phyloP scores from a whole-genome alignment of 2,888 invertebrate species.

The Crocallis elinguaria region DNA sequence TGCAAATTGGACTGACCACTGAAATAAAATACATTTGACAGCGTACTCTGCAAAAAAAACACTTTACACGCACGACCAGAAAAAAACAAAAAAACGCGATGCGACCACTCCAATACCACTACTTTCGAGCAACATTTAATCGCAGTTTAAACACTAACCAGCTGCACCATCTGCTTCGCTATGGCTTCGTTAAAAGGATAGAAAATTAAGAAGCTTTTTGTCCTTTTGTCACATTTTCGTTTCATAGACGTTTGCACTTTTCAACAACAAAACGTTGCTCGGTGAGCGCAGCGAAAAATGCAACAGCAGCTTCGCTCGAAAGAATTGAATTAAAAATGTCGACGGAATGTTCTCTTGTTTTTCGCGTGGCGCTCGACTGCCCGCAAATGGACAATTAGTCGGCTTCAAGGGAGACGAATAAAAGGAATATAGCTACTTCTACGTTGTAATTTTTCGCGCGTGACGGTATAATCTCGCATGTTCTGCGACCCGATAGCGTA shows the following conservation, averaged over 20 bases:
- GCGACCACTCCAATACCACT: not conserved
- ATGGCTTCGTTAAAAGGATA: slow-evolving; percentile 59
- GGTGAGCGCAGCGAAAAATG: slow-evolving; percentile 62
- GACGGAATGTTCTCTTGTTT: slow-evolving; percentile 71
- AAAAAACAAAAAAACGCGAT: too few species aligned
- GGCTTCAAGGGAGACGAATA: slow-evolving; percentile 32
- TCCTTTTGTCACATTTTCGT: slow-evolving; percentile 55
- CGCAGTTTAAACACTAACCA: slow-evolving; percentile 24
- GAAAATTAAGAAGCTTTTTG: slow-evolving; percentile 71
- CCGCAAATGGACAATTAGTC: slow-evolving; percentile 81
- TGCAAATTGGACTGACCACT: too few species aligned
- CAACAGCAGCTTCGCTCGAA: slow-evolving; percentile 73
- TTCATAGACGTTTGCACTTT: slow-evolving; percentile 70
- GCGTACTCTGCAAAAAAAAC: too few species aligned
- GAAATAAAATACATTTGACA: too few species aligned
- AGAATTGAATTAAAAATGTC: slow-evolving; percentile 82
- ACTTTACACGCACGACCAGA: not conserved
- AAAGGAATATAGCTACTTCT: slow-evolving; percentile 17
- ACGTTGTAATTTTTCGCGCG: slow-evolving; percentile 29
- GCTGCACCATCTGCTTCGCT: slow-evolving; percentile 44
- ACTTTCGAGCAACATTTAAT: slow-evolving; percentile 14
- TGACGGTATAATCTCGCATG: slow-evolving; percentile 24
- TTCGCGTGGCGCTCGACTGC: slow-evolving; percentile 72
- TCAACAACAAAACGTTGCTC: slow-evolving; percentile 59
- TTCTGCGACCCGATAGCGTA: slow-evolving; percentile 6